A percentile compares a stretch with the other conserved stretches of the same genome.
Conservation (phyloP, 2,113 vertebrate genomes). For the Tangachromis dhanisi region DNA sequence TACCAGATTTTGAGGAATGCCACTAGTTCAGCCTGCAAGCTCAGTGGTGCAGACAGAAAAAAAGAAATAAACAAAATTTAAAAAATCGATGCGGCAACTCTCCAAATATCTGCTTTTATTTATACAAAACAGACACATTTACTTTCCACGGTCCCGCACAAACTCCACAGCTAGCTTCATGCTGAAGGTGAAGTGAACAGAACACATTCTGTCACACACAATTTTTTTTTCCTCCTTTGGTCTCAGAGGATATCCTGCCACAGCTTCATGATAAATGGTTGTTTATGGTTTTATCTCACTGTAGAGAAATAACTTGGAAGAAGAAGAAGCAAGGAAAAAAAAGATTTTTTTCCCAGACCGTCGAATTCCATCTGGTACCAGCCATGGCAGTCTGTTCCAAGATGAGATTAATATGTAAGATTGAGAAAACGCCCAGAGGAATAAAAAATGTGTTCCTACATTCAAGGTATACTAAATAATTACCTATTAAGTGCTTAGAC, state of each 20-base stretch:
- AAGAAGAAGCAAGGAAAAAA: background rate
- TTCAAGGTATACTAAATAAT: conserved; percentile 18
- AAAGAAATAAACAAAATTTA: background rate
- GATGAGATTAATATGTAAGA: conserved; percentile 36
- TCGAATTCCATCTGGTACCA: conserved; percentile 27
- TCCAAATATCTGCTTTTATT: background rate
- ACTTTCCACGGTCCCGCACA: background rate
- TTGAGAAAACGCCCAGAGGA: conserved; percentile 5
- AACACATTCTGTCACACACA: conserved; percentile 24
- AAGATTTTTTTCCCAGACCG: conserved; percentile 21
- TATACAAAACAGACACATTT: background rate
- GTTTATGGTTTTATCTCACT: conserved; percentile 44
- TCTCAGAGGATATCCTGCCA: conserved; percentile 40
- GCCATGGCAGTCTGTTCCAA: background rate
- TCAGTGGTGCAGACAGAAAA: background rate
- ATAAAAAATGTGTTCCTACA: background rate
- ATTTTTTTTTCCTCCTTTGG: conserved; percentile 6
- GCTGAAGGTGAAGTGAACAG: background rate
- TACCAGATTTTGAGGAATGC: background rate
- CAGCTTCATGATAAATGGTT: conserved; percentile 48
- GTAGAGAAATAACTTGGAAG: conserved; percentile 35
- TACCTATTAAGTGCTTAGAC: background rate
- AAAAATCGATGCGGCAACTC: background rate
- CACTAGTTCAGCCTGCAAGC: background rate
- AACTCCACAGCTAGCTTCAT: background rate